Conservation (phyloP, 64 coral and sea anemone species). For the Dendronephthya gigantea region DNA sequence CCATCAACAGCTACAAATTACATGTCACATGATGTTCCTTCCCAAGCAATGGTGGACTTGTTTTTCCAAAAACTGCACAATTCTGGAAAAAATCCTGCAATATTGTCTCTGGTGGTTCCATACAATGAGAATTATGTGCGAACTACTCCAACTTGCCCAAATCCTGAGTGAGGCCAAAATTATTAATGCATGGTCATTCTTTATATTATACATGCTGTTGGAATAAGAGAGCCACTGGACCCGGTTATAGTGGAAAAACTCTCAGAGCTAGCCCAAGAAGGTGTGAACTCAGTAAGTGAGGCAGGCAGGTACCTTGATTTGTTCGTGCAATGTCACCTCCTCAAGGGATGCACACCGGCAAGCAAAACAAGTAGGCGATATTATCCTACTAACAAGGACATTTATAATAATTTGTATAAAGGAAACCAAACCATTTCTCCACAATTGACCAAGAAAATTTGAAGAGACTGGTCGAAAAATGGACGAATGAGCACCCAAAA, state of each 20-base stretch:
- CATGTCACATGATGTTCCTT: no score
- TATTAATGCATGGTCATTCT: no score
- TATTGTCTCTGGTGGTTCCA: no score
- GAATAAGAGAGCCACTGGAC: slow-evolving; percentile 21
- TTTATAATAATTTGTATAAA: not conserved
- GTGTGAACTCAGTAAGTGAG: not conserved
- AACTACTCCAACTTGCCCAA: no score
- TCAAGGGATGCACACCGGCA: not conserved
- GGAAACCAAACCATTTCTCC: not conserved
- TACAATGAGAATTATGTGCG: no score
- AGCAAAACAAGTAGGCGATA: not conserved
- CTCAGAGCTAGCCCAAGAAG: not conserved
- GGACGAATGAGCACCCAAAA: not conserved
- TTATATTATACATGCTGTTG: not conserved
- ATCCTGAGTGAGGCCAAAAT: no score
- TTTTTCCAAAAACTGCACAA: no score
- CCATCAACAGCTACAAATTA: no score
- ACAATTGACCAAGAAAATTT: slow-evolving; percentile 16
- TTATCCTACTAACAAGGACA: slow-evolving; percentile 11
- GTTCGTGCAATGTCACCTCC: not conserved
- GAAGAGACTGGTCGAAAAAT: not conserved
- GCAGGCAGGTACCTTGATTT: not conserved
- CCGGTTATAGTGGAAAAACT: not conserved
- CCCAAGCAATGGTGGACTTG: no score
- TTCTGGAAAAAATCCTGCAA: no score